Evolutionary conservation across 2,113 vertebrate genomes (phyloP), one percentile per base, ranked within the genome.

Genomic region (Equus przewalskii): DNA sequence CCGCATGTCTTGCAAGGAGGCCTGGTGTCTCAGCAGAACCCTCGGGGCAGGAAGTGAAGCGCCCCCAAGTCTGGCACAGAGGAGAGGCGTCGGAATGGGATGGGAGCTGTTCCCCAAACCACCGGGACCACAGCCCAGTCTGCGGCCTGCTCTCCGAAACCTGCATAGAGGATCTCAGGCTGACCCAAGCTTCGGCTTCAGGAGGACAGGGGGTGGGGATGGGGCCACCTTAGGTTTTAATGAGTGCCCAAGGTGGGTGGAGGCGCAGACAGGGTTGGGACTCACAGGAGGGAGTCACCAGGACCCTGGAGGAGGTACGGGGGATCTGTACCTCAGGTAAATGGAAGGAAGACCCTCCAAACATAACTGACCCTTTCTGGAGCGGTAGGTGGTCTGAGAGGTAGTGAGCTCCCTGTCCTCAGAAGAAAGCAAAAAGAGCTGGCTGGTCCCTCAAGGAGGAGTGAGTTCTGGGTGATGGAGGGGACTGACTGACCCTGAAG

Each of bases 101-200:
- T 28, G 12, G 33, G 54, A 49, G 51, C 49, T 83, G 15, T 28
- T 46, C 33, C 56, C 15, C 54, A 54, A 60, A 28, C 21, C 54
- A 58, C 14, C 6, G 26, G 0, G 0, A 13, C 46, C 21, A 46
- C 41, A 19, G 18, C 22, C 69, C 1, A 5, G 51, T 58, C 81
- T 67, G 12, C 0, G 0, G 73, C 24, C 67, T 18, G 46, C 60
- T 58, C 70, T 82, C 22, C 1, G 14, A 13, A 73, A 70, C 36
- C 60, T 6, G 3, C 46, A 1, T 46, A 36, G 28, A 54, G 7
- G 4, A 13, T 26, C 54, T 46, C 19, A 24, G 21, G 60, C 49
- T 54, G 65, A 44, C 44, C 30, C 0, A 1, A 58, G 58, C 33
- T 36, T 36, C 0, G 0, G 60, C 26, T 24, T 46, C 44, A 0